phyloP scores from a whole-genome alignment of 2,797 vertebrate species.

The Fringilla coelebs region DNA sequence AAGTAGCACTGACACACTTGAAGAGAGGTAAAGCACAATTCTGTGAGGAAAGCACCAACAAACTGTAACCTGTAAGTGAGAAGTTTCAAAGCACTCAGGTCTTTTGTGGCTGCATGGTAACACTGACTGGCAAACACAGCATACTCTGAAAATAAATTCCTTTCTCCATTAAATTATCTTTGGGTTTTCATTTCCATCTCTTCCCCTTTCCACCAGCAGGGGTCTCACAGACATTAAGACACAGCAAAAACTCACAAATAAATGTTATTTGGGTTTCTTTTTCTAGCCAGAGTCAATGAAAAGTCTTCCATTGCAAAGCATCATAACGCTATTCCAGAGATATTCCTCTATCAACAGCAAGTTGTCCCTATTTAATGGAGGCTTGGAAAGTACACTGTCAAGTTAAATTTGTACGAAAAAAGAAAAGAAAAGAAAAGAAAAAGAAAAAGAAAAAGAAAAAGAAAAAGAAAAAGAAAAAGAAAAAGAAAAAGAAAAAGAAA shows the following conservation, averaged over 20 bases:
- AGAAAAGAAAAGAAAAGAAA: not conserved
- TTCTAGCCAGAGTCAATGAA: not conserved
- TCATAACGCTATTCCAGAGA: not conserved
- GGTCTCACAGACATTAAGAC: not conserved
- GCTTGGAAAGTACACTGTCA: slow-evolving; percentile 10
- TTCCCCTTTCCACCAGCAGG: slow-evolving; percentile 6
- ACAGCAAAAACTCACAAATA: not conserved
- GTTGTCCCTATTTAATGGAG: not conserved
- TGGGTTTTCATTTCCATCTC: not conserved
- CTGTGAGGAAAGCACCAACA: not conserved
- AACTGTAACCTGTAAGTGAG: not conserved
- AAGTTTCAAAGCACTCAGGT: not conserved
- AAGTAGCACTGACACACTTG: not conserved
- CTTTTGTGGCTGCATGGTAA: not conserved
- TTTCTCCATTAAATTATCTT: not conserved
- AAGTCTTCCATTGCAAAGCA: not conserved
- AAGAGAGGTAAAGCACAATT: not conserved
- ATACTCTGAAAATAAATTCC: not conserved
- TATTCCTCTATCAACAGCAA: not conserved
- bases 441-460: not conserved
- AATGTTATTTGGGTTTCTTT: not conserved
- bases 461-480: not conserved
- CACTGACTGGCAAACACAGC: not conserved
- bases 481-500: not conserved
- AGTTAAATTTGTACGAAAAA: slow-evolving; percentile 20